Evolutionary conservation across 2,888 invertebrate genomes (phyloP), one percentile per base, ranked within the genome.

Genomic region (Chirona hameri): DNA sequence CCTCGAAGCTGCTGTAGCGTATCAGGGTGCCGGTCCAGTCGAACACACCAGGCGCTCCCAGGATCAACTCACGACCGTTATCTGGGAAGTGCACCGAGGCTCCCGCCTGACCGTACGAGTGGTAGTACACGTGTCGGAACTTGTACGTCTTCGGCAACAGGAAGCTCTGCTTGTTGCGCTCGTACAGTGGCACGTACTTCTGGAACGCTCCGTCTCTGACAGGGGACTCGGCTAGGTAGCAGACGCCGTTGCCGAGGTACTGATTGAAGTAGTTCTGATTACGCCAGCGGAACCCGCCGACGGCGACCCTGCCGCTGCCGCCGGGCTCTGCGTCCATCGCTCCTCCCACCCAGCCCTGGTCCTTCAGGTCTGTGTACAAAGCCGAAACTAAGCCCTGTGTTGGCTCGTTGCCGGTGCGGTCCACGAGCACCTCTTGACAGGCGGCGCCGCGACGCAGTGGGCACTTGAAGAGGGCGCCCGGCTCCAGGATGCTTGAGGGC

Each of bases 11-110:
- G 81, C 55, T 86, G 29, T 9, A 86, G 81, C 1, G 84, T 82
- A 18, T n/a, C 46, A 82, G 31, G 81, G 85, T 86, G 88, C 92
- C 92, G 85, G 90, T 89, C 91, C 91, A 92, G 81, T 91, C 90
- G 82, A 89, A 87, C n/a, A 92, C 88, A 0, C 92, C 92, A 4
- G 92, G 92, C 0, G 91, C 91, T 7, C 92, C 92, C 27, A 92
- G 86, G 12, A 92, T 86, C 27, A 92, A 85, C 82, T 89, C 89
- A 48, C 88, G 79, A 1, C 82, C 82, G n/a, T 83, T 81, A 39
- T 84, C 84, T 7, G 84, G 84, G 39, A 87, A 85, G 82, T 87
- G 86, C n/a, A 86, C 84, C 0, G 87, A 86, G 65, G 87, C 85
- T 27, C 87, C 87, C 29, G 87, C 86, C 82, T 87, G 86, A 14